phyloP scores from a whole-genome alignment of 2,113 vertebrate genomes.

The Ivindomyrus marchei region DNA sequence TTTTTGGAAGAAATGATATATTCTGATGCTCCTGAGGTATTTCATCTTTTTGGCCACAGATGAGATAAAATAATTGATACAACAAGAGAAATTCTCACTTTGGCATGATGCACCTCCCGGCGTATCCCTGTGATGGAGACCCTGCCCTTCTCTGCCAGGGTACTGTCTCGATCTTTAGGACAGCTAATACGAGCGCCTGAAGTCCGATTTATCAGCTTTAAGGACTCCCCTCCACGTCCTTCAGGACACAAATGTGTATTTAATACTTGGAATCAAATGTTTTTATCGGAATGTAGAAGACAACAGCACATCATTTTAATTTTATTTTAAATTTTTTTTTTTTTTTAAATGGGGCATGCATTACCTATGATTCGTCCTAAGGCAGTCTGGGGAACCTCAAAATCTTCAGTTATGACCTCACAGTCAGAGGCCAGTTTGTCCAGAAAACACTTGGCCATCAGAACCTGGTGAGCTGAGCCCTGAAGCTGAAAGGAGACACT shows the following conservation, averaged over 20 bases:
- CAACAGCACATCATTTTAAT: background rate
- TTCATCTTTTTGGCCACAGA: background rate
- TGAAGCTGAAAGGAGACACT: conserved; percentile 62
- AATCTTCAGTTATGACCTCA: conserved; percentile 54
- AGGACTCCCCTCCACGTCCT: conserved; percentile 79
- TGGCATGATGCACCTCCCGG: conserved; percentile 69
- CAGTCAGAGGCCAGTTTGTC: conserved; percentile 65
- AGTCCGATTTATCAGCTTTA: conserved; percentile 69
- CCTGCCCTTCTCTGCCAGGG: conserved; percentile 40
- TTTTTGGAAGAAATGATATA: background rate
- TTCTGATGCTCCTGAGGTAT: too few species aligned
- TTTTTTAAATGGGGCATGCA: background rate
- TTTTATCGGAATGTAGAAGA: background rate
- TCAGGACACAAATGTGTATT: background rate
- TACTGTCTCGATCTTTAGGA: conserved; percentile 41
- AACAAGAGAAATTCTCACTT: conserved; percentile 51
- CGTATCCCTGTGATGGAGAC: conserved; percentile 71
- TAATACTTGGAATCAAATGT: background rate
- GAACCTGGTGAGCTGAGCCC: conserved; percentile 71
- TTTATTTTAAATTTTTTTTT: background rate
- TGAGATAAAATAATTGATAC: background rate
- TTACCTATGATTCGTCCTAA: conserved; percentile 84
- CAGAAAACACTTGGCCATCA: conserved; percentile 66
- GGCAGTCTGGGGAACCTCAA: conserved; percentile 69
- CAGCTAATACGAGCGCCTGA: conserved; percentile 74